Base-by-base conservation (phyloP, 2,113 vertebrate species). In the Oncorhynchus nerka region DNA sequence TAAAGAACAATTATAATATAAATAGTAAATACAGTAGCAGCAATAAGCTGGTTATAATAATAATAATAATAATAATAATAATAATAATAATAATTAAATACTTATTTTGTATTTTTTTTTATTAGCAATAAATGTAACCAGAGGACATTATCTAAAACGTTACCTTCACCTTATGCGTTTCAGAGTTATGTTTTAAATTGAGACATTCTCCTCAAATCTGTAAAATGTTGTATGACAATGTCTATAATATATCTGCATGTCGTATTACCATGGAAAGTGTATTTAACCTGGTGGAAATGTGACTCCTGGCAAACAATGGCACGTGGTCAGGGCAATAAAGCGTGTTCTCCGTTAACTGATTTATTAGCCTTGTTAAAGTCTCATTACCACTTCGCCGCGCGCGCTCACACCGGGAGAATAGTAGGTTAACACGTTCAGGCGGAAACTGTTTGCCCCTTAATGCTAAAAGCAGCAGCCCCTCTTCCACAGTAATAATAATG, bases 291-390 rank as follows among this genome's bases (percentile, higher is more conserved):
- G 9, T 45, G 39, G 39, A 45, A 45, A 45, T 45, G 39, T 3
- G 39, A 45, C 39, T 80, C 80, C 64, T 71, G 74, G 78, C 76
- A 75, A 87, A 84, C 81, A 88, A 82, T 75, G 92, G 83, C 90
- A 89, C 85, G 87, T 87, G 88, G 80, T 81, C 57, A 79, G 84
- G 66, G 74, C 83, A 84, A 75, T 90, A 91, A 91, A 90, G 71
- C 61, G 11, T 59, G 68, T 57, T 85, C 78, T 73, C 30, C 57
- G 79, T 91, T 86, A 89, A 90, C 91, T 91, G 94, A 95, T 96
- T 94, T 94, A 95, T 91, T 91, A 91, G 88, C 75, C 93, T 94
- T 93, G 91, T 94, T 95, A 95, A 94, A 94, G 85, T 88, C 90
- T 86, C 92, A 88, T 94, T 93, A 93, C 89, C 87, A 91, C 87